Base-by-base conservation (phyloP, 2,888 invertebrate genomes). In the Drosophila melanosoma region DNA sequence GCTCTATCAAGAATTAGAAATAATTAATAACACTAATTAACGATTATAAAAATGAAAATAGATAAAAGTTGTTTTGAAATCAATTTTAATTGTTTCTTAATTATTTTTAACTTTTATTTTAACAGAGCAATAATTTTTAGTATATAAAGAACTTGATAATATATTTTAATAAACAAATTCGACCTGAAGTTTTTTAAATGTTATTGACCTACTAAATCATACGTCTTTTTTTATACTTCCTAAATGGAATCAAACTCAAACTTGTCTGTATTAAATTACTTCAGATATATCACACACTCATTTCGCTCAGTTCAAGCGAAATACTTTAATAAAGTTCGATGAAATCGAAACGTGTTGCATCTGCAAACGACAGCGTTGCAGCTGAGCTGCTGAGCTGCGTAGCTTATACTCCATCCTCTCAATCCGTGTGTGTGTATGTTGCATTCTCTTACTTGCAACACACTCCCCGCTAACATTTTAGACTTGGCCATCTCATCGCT, bases 311-410 rank as follows among this genome's bases (percentile, higher is more conserved):
- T 81, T 81, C 63, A 81, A 51, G 68, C 69, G 40, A 68, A 74
- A 70, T 69, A 69, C 69, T 62, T 84, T 54, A 72, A 69, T 65
- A 63, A 74, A 68, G 67, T 78, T 67, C 64, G 71, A 72, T 84
- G 83, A 87, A 82, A 85, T 85, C 81, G 86, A 85, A 84, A 69
- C 76, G 72, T 66, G 60, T 69, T 72, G 66, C 67, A 74, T 33
- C 15, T 45, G 29, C 57, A 60, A 54, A 38, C 57, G 57, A 56
- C 49, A 49, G 62, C 62, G 56, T 68, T 74, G 66, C 70, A 52
- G 33, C 42, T 45, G 8, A 29, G 23, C 11, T 35, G 23, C 52
- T 17, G 12, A n/a, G 32, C 35, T 42, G 45, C 26, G 17, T 11
- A 26, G 5, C 51, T 20, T 26, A 5, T n/a, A 33, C 32, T 23